Base-by-base conservation (phyloP, 2,797 vertebrate genomes). In the Mallotus villosus region DNA sequence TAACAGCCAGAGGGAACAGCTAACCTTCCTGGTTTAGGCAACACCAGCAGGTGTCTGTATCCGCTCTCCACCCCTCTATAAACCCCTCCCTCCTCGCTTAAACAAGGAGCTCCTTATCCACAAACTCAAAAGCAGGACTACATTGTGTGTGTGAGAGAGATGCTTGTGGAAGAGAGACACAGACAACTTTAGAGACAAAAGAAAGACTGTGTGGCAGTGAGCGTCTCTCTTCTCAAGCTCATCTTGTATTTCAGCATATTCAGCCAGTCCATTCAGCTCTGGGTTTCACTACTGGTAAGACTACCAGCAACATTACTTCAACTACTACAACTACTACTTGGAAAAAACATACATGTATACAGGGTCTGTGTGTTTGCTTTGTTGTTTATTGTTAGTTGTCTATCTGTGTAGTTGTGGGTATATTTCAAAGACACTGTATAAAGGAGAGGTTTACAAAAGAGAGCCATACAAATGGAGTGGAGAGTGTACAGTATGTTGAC, bases 141-240 rank as follows among this genome's bases (percentile, higher is more conserved):
- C 32, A 34, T 2, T 29, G 32, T 34, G 5, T 46, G 51, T 55
- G 14, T 55, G 61, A 25, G 22, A 61, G 62, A 69, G 49, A 27
- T 61, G 27, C 24, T 37, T 22, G 22, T 2, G 53, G 9, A 17
- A 34, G 62, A 63, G 75, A 51, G 46, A 60, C 37, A 65, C 34
- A 5, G 67, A 61, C 68, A 67, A 22, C 51, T 62, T 51, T 5
- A 21, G 17, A 53, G 61, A 49, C 19, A 32, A 60, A 34, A 24
- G 17, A 65, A 12, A 59, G 51, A 75, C 22, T 2, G 55, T 32
- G 16, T 17, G 29, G 67, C 5, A 53, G 27, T 19, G 55, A 55
- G 24, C 68, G 19, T 69, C 58, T 67, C 27, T 17, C 29, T 46
- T 60, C 61, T 66, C 55, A 21, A 60, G 46, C 41, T 70, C 51